A percentile compares a stretch with the other conserved stretches of the same genome.
Conservation (phyloP, 2,888 invertebrate genomes). For the Tortricodes alternella region DNA sequence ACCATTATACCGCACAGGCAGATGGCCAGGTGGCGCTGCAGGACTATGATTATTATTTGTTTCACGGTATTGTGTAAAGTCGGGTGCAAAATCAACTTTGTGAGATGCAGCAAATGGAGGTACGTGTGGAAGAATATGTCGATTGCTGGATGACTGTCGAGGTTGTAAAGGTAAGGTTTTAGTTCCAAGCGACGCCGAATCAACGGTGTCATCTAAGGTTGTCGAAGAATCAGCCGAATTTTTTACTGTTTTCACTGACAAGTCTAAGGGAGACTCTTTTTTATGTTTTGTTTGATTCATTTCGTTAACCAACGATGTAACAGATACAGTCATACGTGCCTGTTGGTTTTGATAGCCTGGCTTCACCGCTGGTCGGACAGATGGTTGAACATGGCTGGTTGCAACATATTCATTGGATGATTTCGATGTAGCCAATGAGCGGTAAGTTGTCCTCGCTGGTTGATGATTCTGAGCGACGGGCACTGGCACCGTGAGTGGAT, state of each 20-base stretch:
- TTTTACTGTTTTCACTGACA: slow-evolving; percentile 94
- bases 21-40: slow-evolving; percentile 47
- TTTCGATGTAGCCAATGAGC: slow-evolving; percentile 59
- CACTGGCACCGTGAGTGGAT: slow-evolving; percentile 51
- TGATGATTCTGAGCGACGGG: slow-evolving; percentile 60
- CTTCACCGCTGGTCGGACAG: slow-evolving; percentile 62
- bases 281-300: slow-evolving; percentile 81
- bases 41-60: slow-evolving; percentile 54
- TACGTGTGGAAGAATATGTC: slow-evolving; percentile 48
- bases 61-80: slow-evolving; percentile 83
- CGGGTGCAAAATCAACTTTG: slow-evolving; percentile 90
- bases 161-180: slow-evolving; percentile 59
- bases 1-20: slow-evolving; percentile 62
- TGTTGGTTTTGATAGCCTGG: slow-evolving; percentile 70
- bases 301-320: slow-evolving; percentile 74
- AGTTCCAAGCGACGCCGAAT: slow-evolving; percentile 67
- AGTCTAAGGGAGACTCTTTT: slow-evolving; percentile 91
- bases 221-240: slow-evolving; percentile 95
- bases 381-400: slow-evolving; percentile 61
- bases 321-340: slow-evolving; percentile 75
- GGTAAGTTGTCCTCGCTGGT: slow-evolving; percentile 55
- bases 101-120: slow-evolving; percentile 77
- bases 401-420: slow-evolving; percentile 61
- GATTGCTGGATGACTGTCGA: slow-evolving; percentile 56
- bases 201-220: slow-evolving; percentile 85